Evolutionary conservation across 2,113 vertebrate species (phyloP), one percentile per base, ranked within the genome.

Genomic region (Pipra filicauda): DNA sequence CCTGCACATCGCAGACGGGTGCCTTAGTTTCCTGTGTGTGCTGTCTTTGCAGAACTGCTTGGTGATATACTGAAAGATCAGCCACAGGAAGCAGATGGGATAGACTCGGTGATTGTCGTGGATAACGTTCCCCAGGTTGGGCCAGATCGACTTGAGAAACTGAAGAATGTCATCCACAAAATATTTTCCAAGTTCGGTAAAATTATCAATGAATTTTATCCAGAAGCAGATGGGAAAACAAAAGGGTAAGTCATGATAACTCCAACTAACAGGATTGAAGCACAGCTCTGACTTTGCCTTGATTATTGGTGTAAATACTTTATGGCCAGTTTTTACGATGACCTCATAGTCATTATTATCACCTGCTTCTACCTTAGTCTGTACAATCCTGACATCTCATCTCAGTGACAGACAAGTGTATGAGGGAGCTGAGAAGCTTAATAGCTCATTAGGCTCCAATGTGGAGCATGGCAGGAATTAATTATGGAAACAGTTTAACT

Each of bases 131-230:
- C 99, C 59, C 99, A 99, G 97, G 99, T 99, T 61, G 99, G 99
- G 52, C 99, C 98, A 0, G 99, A 99, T 76, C 98, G 99, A 12
- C 95, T 99, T 70, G 99, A 99, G 92, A 99, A 99, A 67, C 98
- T 99, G 28, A 99, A 99, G 92, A 99, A 99, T 16, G 99, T 99
- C 95, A 99, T 99, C 87, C 98, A 99, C 95, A 99, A 99, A 98
- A 99, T 99, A 94, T 99, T 99, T 97, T 99, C 99, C 82, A 99
- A 99, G 95, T 99, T 99, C 83, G 99, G 99, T 54, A 99, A 99
- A 96, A 99, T 99, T 96, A 99, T 98, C 51, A 99, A 99, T 15
- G 99, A 99, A 90, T 99, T 98, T 96, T 99, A 99, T n/a, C 99
- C 99, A 0, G 99, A 99, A 37, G 97, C 97, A 55, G 99, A 99